phyloP scores from a whole-genome alignment of 2,797 vertebrate species.

The Merluccius polli region DNA sequence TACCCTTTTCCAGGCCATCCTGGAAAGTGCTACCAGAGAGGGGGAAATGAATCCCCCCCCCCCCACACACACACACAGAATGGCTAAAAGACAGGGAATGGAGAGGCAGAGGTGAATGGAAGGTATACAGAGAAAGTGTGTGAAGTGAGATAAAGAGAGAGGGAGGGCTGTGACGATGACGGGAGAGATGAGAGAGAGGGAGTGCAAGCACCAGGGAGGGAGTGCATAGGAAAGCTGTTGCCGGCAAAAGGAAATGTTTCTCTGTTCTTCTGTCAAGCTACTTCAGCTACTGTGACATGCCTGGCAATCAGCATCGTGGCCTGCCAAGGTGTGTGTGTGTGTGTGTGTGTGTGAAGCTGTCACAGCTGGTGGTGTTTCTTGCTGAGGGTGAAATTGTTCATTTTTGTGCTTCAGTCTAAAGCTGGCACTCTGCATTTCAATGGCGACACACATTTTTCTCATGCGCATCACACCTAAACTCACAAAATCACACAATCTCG shows the following conservation, averaged over 20 bases:
- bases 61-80: neutral
- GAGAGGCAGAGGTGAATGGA: neutral
- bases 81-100: neutral
- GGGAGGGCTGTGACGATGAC: neutral
- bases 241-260: conserved; percentile 17
- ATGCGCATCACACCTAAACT: neutral
- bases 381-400: conserved; percentile 31
- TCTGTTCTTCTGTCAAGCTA: conserved; percentile 5
- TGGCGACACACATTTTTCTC: conserved; percentile 4
- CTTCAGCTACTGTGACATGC: conserved; percentile 6
- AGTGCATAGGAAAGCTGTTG: neutral
- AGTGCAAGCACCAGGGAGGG: neutral
- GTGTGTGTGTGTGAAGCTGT: conserved; percentile 6
- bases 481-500: conserved; percentile 9
- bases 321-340: conserved; percentile 3
- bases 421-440: conserved; percentile 25
- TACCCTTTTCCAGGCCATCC: too few relatives aligned
- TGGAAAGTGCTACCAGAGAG: neutral
- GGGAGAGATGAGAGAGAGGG: neutral
- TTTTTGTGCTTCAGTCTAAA: conserved; percentile 30
- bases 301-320: neutral
- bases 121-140: conserved; percentile 8
- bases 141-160: neutral
- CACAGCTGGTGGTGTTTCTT: conserved; percentile 18
- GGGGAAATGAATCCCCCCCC: neutral